Evolutionary conservation across 1,140 invertebrate genomes (phyloP).

Genomic region (Lasioglossum baleicum): DNA sequence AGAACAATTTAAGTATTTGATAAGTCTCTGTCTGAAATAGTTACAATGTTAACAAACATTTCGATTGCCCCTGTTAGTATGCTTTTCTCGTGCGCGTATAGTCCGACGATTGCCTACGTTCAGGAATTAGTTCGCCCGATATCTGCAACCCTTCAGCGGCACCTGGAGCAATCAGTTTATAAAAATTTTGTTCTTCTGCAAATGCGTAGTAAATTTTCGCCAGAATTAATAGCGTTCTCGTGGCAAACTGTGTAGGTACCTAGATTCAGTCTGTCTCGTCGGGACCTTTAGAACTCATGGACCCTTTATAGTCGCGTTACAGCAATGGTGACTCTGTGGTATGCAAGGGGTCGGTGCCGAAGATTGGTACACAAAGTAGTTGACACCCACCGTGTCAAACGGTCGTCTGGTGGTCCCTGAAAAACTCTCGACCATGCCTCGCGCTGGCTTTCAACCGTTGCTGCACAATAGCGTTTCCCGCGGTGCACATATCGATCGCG

Average conservation of each 20-base stretch:
- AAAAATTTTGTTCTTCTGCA: no score
- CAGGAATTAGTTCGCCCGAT: neutral
- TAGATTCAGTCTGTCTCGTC: neutral
- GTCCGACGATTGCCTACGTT: neutral
- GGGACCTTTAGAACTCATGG: neutral
- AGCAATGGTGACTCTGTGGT: neutral
- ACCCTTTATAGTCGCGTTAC: neutral
- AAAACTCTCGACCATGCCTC: neutral
- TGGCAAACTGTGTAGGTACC: no score
- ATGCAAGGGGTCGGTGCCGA: neutral
- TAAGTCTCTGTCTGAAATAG: no score
- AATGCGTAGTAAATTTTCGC: no score
- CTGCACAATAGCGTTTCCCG: constrained; percentile 34
- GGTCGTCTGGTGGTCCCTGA: neutral
- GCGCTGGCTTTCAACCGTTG: neutral
- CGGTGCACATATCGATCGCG: constrained; percentile 49
- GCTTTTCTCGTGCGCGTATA: no score
- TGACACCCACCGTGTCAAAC: constrained; percentile 36
- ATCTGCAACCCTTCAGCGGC: neutral
- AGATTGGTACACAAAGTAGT: constrained; percentile 21
- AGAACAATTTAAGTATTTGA: no score
- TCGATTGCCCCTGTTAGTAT: no score
- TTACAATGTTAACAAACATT: neutral
- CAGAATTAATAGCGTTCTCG: no score
- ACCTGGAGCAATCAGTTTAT: neutral